Evolutionary conservation across 2,113 vertebrate genomes (phyloP).

Genomic region (Mirza zaza): DNA sequence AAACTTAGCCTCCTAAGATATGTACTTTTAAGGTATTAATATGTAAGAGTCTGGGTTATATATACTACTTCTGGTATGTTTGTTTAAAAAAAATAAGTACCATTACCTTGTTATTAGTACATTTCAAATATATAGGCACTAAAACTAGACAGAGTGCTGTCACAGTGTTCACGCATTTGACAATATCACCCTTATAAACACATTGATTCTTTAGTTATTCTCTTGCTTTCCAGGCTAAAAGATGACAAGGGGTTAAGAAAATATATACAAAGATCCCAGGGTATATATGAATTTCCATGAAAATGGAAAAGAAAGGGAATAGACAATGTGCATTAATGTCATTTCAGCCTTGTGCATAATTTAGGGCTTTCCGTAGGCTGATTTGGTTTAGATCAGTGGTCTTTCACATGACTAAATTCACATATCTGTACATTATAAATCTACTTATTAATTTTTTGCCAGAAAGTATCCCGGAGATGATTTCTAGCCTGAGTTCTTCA

Average conservation of each 20-base stretch:
- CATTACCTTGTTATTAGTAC: background rate
- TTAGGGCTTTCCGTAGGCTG: conserved; percentile 56
- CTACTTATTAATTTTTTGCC: conserved; percentile 66
- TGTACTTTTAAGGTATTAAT: background rate
- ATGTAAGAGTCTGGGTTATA: background rate
- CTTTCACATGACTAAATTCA: conserved; percentile 46
- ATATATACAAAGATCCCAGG: background rate
- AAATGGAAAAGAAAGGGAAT: conserved; percentile 61
- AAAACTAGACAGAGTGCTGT: background rate
- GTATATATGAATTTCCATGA: conserved; percentile 27
- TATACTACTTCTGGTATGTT: background rate
- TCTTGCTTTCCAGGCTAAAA: background rate
- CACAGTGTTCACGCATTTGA: background rate
- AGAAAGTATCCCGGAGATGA: conserved; percentile 59
- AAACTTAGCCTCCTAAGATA: background rate
- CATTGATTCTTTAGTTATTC: background rate
- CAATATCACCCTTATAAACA: background rate
- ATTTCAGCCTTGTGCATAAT: conserved; percentile 65
- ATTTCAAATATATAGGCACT: background rate
- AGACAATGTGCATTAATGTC: conserved; percentile 52
- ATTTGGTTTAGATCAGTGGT: conserved; percentile 58
- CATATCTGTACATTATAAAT: conserved; percentile 60
- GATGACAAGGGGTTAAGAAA: conserved; percentile 57
- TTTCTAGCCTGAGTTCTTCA: conserved; percentile 58
- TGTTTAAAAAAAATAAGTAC: background rate